phyloP scores from a whole-genome alignment of 2,888 invertebrate genomes.

The Saturnia pavonia region DNA sequence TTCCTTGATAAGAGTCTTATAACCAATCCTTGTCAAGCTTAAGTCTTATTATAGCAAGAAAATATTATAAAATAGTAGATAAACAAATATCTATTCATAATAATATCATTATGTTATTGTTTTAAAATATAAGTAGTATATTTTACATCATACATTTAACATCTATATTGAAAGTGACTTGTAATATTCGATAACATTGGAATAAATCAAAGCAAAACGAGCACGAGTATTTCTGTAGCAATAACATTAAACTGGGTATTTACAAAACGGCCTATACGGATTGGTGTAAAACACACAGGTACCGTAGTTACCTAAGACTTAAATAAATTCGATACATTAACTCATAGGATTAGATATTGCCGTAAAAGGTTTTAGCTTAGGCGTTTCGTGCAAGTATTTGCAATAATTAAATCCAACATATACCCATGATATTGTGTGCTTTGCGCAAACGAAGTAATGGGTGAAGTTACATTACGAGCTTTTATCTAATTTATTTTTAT shows the following conservation, averaged over 20 bases:
- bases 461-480: constrained; percentile 76
- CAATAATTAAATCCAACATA: constrained; percentile 73
- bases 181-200: not conserved
- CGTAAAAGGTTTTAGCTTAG: constrained; percentile 24
- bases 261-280: constrained; percentile 8
- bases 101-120: no score
- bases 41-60: not conserved
- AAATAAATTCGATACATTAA: constrained; percentile 27
- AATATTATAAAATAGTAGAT: not conserved
- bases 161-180: constrained; percentile 2
- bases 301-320: constrained; percentile 14
- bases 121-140: not conserved
- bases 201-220: not conserved
- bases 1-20: no score
- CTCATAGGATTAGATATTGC: constrained; percentile 25
- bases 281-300: not conserved
- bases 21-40: no score
- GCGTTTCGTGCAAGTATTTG: constrained; percentile 49
- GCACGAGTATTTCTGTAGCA: not conserved
- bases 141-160: no score
- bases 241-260: constrained; percentile 9
- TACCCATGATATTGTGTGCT: constrained; percentile 68
- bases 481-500: constrained; percentile 80
- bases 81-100: not conserved
- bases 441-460: constrained; percentile 66